These are phyloP conservation scores for Manis crassicaudata DNA, from an alignment of 2,797 vertebrate genomes.

Conservation along the genomic window DNA sequence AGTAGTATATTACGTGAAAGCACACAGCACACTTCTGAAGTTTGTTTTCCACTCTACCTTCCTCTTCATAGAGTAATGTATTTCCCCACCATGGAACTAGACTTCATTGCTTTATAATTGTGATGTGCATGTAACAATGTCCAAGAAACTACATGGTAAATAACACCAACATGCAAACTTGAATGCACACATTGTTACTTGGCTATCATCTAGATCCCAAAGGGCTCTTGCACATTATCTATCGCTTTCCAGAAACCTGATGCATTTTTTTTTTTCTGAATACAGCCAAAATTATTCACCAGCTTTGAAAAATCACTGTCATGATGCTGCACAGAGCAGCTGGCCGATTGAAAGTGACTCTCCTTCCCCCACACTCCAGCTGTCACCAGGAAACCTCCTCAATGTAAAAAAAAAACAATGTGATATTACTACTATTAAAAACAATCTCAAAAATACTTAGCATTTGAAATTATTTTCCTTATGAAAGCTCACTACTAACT, in stretches of 20 bases:
- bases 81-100: background rate
- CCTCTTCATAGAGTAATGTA: constrained; percentile 44
- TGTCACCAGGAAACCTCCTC: constrained; percentile 66
- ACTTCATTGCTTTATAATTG: constrained; percentile 62
- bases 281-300: constrained; percentile 53
- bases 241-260: constrained; percentile 52
- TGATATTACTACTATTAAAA: constrained; percentile 43
- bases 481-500: constrained; percentile 63
- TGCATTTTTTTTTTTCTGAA: constrained; percentile 56
- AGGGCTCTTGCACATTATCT: background rate
- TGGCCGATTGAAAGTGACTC: constrained; percentile 61
- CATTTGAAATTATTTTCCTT: constrained; percentile 64
- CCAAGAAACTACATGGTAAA: constrained; percentile 52
- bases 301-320: constrained; percentile 62
- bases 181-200: background rate
- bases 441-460: constrained; percentile 51
- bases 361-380: constrained; percentile 66
- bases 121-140: constrained; percentile 24
- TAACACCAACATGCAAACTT: constrained; percentile 31
- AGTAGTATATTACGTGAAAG: background rate
- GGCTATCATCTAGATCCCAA: constrained; percentile 26
- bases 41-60: constrained; percentile 35
- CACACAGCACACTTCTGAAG: background rate
- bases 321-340: constrained; percentile 58
- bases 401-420: constrained; percentile 43